phyloP scores from a whole-genome alignment of 2,113 vertebrate genomes.

The Speoplatyrhinus poulsoni region DNA sequence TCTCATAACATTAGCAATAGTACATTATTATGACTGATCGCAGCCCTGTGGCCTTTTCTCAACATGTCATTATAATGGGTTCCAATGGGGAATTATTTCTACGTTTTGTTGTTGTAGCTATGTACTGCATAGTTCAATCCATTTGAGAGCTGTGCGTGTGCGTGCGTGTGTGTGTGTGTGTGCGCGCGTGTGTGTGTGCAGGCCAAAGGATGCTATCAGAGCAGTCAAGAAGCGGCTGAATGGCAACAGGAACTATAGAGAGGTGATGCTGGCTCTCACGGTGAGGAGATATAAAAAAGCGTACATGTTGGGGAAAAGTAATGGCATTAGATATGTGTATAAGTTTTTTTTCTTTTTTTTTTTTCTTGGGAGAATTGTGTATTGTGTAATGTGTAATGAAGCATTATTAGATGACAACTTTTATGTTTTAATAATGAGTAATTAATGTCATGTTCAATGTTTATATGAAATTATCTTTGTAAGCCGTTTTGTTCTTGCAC shows the following conservation, averaged over 20 bases:
- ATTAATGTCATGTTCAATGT: too few relatives aligned
- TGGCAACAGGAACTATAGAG: slow-evolving; percentile 95
- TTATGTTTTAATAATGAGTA: too few relatives aligned
- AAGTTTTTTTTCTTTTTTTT: too few relatives aligned
- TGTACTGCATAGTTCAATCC: not conserved
- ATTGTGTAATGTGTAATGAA: too few relatives aligned
- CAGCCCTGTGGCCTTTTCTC: not conserved
- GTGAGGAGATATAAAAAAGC: slow-evolving; percentile 72
- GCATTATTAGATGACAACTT: too few relatives aligned
- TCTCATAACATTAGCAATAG: not conserved
- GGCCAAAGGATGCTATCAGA: slow-evolving; percentile 95
- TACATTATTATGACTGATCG: not conserved
- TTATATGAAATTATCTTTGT: too few relatives aligned
- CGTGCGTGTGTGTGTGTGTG: slow-evolving; percentile 21
- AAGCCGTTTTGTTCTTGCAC: too few relatives aligned
- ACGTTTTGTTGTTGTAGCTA: not conserved
- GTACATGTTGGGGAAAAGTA: too few relatives aligned
- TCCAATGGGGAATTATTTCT: slow-evolving; percentile 21
- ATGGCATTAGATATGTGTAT: too few relatives aligned
- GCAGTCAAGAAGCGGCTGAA: slow-evolving; percentile 95
- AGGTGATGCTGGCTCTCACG: slow-evolving; percentile 96
- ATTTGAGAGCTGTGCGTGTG: slow-evolving; percentile 26
- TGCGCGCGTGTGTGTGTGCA: slow-evolving; percentile 61
- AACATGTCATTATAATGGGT: not conserved
- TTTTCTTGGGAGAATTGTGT: too few relatives aligned